Base-by-base conservation (phyloP, 92 coral and sea anemone species). In the Porites cylindrica region DNA sequence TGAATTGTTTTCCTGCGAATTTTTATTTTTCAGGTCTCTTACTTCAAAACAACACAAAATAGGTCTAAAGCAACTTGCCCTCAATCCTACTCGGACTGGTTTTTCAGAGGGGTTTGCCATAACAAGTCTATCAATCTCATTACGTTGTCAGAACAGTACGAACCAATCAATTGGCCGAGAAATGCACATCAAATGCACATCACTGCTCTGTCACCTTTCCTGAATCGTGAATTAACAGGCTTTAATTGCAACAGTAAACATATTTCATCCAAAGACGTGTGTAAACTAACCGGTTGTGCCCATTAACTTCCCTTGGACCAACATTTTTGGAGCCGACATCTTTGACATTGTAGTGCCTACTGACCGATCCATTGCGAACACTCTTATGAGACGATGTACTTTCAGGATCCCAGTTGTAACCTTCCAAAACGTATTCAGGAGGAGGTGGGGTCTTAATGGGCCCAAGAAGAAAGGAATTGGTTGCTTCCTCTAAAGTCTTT, bases 351-450 rank as follows among this genome's bases (percentile, higher is more conserved):
- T 70, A 70, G 6, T 26, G 70, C 86, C 66, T 59, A 1, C 71
- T 67, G 24, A 70, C 19, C 24, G 70, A 29, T 29, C 78, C 86
- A 71, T 82, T 75, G 53, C 23, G 64, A 8, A 38, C 12, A 16
- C 10, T 83, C 63, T 83, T 83, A 1, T 19, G 53, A 47, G 87
- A 61, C n/a, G 26, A 11, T 10, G 79, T 47, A 2, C 72, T 18
- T 19, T 52, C 80, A 4, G 80, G 62, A 9, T 64, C 43, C 81
- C 87, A 74, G 73, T 63, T 66, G 29, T 62, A 20, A 8, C 74
- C 81, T 14, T 83, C 74, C 43, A 63, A 12, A 80, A 83, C 63
- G 87, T 50, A 74, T 50, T 83, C 87, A 7, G 87, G 87, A 61
- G 81, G 81, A 7, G 75, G 47, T 38, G 50, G 62, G 81, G 50